Evolutionary conservation across 2,888 invertebrate species (phyloP).

Genomic region (Epistrophella euchroma): DNA sequence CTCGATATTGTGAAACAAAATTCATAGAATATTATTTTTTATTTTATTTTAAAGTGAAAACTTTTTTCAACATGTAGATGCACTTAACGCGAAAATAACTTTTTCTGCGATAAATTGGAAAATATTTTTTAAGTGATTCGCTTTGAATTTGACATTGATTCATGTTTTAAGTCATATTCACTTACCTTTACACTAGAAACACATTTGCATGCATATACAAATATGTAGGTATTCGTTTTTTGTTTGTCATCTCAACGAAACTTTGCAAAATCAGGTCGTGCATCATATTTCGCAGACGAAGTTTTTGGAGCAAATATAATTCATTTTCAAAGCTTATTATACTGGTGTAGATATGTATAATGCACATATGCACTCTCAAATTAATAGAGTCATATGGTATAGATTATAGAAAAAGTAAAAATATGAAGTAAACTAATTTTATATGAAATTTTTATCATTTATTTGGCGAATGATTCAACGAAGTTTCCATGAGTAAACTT

Average conservation of each 20-base stretch:
- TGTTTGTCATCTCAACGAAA: conserved; percentile 1
- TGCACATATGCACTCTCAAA: too few species aligned
- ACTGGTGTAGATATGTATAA: too few species aligned
- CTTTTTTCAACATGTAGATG: conserved; percentile 29
- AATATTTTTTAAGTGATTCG: conserved; percentile 26
- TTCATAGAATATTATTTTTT: conserved; percentile 3
- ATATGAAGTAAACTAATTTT: too few species aligned
- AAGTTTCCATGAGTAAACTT: too few species aligned
- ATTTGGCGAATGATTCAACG: too few species aligned
- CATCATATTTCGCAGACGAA: conserved; percentile 11
- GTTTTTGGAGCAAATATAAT: conserved; percentile 8
- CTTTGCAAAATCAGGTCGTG: not conserved
- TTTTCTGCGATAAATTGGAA: conserved; percentile 13
- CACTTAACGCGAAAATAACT: conserved; percentile 25
- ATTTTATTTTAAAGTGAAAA: too few species aligned
- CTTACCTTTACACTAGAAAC: not conserved
- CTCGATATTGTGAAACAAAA: conserved; percentile 15
- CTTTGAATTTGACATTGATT: conserved; percentile 10
- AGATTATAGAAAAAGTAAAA: too few species aligned
- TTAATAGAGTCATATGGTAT: too few species aligned
- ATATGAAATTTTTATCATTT: too few species aligned
- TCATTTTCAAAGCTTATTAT: not conserved
- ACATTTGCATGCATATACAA: too few species aligned
- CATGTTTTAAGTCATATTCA: not conserved
- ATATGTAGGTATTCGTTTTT: too few species aligned